Percentiles rank a stretch among this genome's conserved stretches.
These are phyloP conservation scores for Caretta caretta DNA, from an alignment of 2,113 vertebrate genomes.

Conservation along the genomic window DNA sequence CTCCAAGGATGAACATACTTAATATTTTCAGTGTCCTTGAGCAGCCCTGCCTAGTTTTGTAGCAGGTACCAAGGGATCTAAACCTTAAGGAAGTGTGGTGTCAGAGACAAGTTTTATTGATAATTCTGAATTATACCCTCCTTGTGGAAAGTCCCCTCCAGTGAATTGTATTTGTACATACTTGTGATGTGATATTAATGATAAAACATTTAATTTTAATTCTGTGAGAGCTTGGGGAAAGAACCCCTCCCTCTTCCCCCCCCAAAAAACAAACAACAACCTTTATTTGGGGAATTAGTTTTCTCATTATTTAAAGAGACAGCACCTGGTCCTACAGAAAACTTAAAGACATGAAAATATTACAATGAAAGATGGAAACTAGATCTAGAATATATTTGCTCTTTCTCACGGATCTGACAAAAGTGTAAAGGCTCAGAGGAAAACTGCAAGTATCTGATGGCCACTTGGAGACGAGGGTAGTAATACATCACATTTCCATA, in stretches of 20 bases:
- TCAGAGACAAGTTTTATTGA: neutral
- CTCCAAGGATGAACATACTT: accelerated
- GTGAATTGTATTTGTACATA: neutral
- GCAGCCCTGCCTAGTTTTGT: neutral
- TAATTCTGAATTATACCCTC: neutral
- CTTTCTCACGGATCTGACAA: neutral
- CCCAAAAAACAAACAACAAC: neutral
- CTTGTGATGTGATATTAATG: neutral
- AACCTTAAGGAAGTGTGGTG: neutral
- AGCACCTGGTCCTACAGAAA: neutral
- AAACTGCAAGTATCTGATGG: neutral
- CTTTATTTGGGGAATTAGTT: neutral
- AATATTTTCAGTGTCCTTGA: neutral
- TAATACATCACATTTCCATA: neutral
- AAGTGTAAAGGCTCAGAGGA: neutral
- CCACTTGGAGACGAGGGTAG: accelerated
- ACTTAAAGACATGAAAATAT: neutral
- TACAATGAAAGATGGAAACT: neutral
- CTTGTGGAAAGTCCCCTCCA: neutral
- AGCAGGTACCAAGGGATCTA: neutral
- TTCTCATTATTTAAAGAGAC: neutral
- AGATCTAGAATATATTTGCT: neutral
- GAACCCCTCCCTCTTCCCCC: neutral
- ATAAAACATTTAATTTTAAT: neutral
- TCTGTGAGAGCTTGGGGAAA: neutral